Evolutionary conservation across 2,888 invertebrate genomes (phyloP), one percentile per base, ranked within the genome.

Genomic region (Labia minor): DNA sequence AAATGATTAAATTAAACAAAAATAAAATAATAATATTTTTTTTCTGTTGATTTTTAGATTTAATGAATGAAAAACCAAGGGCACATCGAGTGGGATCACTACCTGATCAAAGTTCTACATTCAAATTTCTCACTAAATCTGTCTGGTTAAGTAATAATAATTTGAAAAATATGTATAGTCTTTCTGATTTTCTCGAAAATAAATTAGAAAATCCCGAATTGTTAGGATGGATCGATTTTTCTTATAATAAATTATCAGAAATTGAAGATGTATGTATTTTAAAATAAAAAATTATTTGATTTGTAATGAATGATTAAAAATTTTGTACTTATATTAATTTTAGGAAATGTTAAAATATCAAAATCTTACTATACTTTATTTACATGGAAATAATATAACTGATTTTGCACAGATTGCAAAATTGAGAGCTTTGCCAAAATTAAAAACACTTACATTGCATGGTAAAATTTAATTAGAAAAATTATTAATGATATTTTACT

Each of bases 201-300:
- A 49, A 49, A 49, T 49, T 49, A 49, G 49, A 49, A 49, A 4
- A 49, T 8, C 49, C 49, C 6, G 49, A 49, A 49, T 49, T 49
- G 14, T 49, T 49, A 49, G 49, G 49, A 2, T 49, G 49, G 49
- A 16, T 49, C 14, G 49, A 49, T 49, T 49, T 49, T 16, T 49
- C 49, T 49, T 49, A n/a, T 16, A 49, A 49, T 49, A 49, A 49
- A 49, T 3, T 49, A 11, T n/a, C 49, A 3, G 49, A 49, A 16
- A 49, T 49, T 49, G 49, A 49, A 8, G 49, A 49, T 49, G 49
- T 49, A 16, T n/a, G 49, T 49, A 49, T 49, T 49, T 49, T 49
- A 49, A 14, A 10, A 49, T n/a, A n/a, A n/a, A n/a, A n/a, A n/a
- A n/a, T n/a, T n/a, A 26, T 26, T 26, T 3, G 26, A 26, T 26